A percentile compares a stretch with the other conserved stretches of the same genome.
Evolutionary conservation across 2,113 vertebrate species (phyloP).

Genomic region (Stigmatopora nigra): DNA sequence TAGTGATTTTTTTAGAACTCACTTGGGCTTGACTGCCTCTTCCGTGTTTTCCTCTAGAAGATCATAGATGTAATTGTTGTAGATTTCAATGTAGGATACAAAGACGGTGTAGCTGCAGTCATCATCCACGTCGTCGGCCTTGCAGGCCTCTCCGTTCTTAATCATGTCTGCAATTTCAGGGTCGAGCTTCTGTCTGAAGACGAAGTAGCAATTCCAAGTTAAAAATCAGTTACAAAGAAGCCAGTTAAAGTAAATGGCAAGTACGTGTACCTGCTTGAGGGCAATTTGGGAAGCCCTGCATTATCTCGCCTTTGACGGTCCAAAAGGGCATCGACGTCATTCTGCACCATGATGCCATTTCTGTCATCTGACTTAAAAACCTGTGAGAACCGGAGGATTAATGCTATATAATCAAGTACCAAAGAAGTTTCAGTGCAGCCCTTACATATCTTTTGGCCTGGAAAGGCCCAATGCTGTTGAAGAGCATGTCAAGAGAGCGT

Average conservation of each 20-base stretch:
- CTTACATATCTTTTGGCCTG: constrained; percentile 92
- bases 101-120: constrained; percentile 89
- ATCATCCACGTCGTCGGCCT: constrained; percentile 80
- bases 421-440: background rate
- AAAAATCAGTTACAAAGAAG: background rate
- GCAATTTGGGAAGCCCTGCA: constrained; percentile 67
- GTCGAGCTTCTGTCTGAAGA: constrained; percentile 78
- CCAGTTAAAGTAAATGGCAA: background rate
- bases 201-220: background rate
- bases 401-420: background rate
- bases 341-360: constrained; percentile 90
- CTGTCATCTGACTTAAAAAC: constrained; percentile 94
- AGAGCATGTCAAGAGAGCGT: constrained; percentile 89
- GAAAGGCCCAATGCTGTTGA: constrained; percentile 83
- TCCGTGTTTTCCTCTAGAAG: constrained; percentile 81
- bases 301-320: constrained; percentile 86
- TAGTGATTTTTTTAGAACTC: constrained; percentile 48
- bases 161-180: constrained; percentile 93
- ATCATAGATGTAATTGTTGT: constrained; percentile 98
- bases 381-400: constrained; percentile 50
- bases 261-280: constrained; percentile 71
- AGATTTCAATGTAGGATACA: constrained; percentile 95
- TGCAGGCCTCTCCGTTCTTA: constrained; percentile 74
- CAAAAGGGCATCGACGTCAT: constrained; percentile 85
- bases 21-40: constrained; percentile 89